Evolutionary conservation across 2,888 invertebrate genomes (phyloP).

Genomic region (Rhyacophila evoluta): DNA sequence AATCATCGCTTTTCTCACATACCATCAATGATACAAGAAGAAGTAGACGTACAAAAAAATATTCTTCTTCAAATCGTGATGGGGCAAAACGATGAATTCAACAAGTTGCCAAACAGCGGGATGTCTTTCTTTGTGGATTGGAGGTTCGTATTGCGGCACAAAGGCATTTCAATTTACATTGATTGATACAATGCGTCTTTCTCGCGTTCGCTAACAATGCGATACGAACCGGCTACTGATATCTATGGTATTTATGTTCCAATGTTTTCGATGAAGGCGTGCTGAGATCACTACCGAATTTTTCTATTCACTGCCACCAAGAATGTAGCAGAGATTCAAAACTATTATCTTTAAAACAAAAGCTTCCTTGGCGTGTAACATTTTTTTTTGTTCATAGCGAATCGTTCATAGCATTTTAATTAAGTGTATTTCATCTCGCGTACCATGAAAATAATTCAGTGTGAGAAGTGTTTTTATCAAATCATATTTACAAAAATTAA

Average conservation of each 20-base stretch:
- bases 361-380: too few species aligned
- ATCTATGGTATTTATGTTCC: slow-evolving; percentile 21
- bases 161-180: slow-evolving; percentile 54
- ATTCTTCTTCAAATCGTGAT: slow-evolving; percentile 4
- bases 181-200: slow-evolving; percentile 50
- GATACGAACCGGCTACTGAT: background rate
- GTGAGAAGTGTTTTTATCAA: too few species aligned
- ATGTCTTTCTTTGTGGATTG: slow-evolving; percentile 44
- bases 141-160: slow-evolving; percentile 38
- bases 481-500: too few species aligned
- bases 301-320: slow-evolving; percentile 28
- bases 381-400: too few species aligned
- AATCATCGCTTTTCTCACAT: background rate
- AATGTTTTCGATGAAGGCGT: background rate
- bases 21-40: background rate
- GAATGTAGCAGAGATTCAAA: slow-evolving; percentile 14
- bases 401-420: too few species aligned
- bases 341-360: too few species aligned
- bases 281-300: slow-evolving; percentile 51
- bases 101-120: slow-evolving; percentile 50
- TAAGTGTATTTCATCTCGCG: too few species aligned
- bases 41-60: slow-evolving; percentile 11
- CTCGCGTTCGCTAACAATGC: slow-evolving; percentile 33
- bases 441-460: too few species aligned
- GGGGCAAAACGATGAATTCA: slow-evolving; percentile 28